phyloP scores from a whole-genome alignment of 1,140 invertebrate species.

The Tetramorium parvispinum region DNA sequence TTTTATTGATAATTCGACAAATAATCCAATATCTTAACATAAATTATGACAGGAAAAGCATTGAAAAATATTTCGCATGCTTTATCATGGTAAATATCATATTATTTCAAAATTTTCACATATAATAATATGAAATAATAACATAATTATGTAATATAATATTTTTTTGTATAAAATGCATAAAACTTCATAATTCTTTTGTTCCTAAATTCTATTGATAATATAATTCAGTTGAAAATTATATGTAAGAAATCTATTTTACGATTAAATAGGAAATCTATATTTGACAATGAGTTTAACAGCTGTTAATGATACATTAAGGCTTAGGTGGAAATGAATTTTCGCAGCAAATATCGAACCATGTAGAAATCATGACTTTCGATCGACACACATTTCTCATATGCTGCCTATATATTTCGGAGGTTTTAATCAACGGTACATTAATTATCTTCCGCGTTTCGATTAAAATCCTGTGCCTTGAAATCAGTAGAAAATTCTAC shows the following conservation, averaged over 20 bases:
- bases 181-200: neutral
- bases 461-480: neutral
- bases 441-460: conserved; percentile 15
- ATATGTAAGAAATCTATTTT: neutral
- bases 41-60: neutral
- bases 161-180: neutral
- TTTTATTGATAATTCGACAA: neutral
- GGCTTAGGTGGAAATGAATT: conserved; percentile 11
- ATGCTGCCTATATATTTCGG: conserved; percentile 8
- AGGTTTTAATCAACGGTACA: conserved; percentile 1
- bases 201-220: neutral
- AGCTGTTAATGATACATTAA: conserved; percentile 9
- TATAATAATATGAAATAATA: neutral
- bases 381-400: conserved; percentile 65
- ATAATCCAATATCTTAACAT: neutral
- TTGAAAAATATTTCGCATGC: neutral
- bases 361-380: conserved; percentile 71
- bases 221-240: conserved; percentile 6
- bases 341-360: conserved; percentile 49
- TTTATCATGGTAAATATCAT: neutral
- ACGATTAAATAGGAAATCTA: neutral
- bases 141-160: neutral
- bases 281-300: neutral
- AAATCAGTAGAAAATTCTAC: conserved; percentile 10
- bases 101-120: neutral